Conservation (phyloP, 2,797 vertebrate species). For the Paramormyrops hopkinsi region DNA sequence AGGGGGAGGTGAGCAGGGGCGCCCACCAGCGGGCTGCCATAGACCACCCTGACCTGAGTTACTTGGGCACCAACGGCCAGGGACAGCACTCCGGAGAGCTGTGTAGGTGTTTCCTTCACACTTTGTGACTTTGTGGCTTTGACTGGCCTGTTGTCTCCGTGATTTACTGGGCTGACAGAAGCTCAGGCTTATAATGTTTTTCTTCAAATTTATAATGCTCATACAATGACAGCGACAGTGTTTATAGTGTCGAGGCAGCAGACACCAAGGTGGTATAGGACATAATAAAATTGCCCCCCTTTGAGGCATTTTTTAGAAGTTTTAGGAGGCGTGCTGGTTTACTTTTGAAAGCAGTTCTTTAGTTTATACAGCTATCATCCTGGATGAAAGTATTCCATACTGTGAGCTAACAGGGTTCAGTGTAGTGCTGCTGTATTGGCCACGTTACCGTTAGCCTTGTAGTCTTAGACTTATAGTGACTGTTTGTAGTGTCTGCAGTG, state of each 20-base stretch:
- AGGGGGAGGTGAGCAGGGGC: conserved; percentile 77
- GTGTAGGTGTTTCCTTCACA: conserved; percentile 69
- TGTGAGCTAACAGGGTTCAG: not conserved
- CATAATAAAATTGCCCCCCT: not conserved
- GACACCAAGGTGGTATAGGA: not conserved
- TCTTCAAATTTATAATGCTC: not conserved
- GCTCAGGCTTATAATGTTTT: not conserved
- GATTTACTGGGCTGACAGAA: not conserved
- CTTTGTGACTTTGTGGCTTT: not conserved
- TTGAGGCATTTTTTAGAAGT: not conserved
- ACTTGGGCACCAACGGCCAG: conserved; percentile 83
- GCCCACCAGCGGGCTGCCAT: conserved; percentile 79
- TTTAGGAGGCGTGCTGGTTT: not conserved
- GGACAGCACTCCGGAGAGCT: conserved; percentile 93
- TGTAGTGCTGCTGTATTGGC: not conserved
- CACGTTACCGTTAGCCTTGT: not conserved
- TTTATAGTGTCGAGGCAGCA: not conserved
- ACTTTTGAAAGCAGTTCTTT: not conserved
- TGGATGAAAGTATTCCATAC: not conserved
- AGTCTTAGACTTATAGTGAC: not conserved
- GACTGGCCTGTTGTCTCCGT: not conserved
- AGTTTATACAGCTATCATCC: not conserved
- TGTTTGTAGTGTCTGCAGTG: not conserved
- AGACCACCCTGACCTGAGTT: conserved; percentile 82
- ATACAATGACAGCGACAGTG: not conserved